These are phyloP conservation scores for Rutilus rutilus DNA, from an alignment of 2,113 vertebrate species.

Conservation along the genomic window DNA sequence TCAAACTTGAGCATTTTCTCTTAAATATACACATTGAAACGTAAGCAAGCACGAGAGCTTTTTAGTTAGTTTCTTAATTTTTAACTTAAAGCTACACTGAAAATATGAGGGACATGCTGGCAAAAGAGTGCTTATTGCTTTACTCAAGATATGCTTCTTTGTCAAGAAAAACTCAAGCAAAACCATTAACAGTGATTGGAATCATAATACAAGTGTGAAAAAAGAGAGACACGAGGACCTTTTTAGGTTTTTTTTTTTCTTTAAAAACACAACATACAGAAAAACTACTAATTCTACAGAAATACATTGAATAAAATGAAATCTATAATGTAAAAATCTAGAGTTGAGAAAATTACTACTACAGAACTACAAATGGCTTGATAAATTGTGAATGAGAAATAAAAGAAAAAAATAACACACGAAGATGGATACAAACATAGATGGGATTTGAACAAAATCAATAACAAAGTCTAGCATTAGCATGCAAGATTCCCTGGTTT, in stretches of 20 bases:
- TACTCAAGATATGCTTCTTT: slow-evolving; percentile 20
- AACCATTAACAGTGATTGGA: slow-evolving; percentile 13
- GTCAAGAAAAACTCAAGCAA: slow-evolving; percentile 6
- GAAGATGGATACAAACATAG: slow-evolving; percentile 44
- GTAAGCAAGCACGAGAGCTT: background rate
- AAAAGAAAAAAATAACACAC: slow-evolving; percentile 40
- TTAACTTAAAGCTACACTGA: slow-evolving; percentile 23
- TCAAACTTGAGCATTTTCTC: background rate
- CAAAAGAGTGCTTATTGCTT: slow-evolving; percentile 52
- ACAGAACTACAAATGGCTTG: slow-evolving; percentile 57
- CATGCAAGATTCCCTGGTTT: slow-evolving; percentile 69
- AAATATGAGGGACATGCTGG: slow-evolving; percentile 47
- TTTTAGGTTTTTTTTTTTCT: slow-evolving; percentile 44
- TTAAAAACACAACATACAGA: slow-evolving; percentile 66
- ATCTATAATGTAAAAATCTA: slow-evolving; percentile 58
- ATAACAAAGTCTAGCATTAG: slow-evolving; percentile 50
- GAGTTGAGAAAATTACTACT: slow-evolving; percentile 51
- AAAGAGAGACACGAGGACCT: slow-evolving; percentile 75
- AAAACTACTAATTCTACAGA: slow-evolving; percentile 64
- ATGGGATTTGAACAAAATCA: slow-evolving; percentile 43
- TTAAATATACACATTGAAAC: background rate
- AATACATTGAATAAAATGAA: slow-evolving; percentile 60
- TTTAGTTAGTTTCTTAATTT: background rate
- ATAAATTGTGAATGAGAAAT: slow-evolving; percentile 59
- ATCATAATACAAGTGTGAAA: slow-evolving; percentile 59